Evolutionary conservation across 1,140 invertebrate genomes (phyloP).

Genomic region (Zaprionus vittiger): DNA sequence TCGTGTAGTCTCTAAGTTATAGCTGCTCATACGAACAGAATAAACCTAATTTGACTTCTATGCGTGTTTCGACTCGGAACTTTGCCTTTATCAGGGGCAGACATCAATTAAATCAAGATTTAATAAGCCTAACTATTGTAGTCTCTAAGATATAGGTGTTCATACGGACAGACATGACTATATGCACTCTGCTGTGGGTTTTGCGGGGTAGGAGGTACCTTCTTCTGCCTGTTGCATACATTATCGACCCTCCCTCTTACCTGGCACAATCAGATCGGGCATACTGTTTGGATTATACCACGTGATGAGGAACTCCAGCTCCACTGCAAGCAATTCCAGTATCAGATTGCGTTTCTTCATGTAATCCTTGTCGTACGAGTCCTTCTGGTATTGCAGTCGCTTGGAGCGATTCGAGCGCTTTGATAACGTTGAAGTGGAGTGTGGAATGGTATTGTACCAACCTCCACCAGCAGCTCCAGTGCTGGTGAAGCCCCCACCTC

Average conservation of each 20-base stretch:
- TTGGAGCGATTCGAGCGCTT: conserved; percentile 92
- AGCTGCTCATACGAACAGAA: not conserved
- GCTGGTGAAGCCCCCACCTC: not conserved
- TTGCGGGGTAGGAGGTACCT: too few species aligned
- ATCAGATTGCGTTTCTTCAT: conserved; percentile 97
- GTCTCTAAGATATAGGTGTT: not conserved
- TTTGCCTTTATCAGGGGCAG: too few species aligned
- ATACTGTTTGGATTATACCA: conserved; percentile 96
- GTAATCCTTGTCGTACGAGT: conserved; percentile 96
- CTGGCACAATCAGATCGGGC: conserved; percentile 89
- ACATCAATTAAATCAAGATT: too few species aligned
- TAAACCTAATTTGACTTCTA: too few species aligned
- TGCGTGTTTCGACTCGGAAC: too few species aligned
- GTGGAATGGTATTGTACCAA: conserved; percentile 95
- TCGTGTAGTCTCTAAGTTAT: not conserved
- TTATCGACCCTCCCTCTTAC: conserved; percentile 19
- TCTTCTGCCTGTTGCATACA: too few species aligned
- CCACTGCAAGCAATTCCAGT: conserved; percentile 94
- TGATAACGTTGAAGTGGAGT: conserved; percentile 89
- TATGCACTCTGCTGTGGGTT: too few species aligned
- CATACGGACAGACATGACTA: not conserved
- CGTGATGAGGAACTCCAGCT: conserved; percentile 96
- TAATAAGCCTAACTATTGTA: too few species aligned
- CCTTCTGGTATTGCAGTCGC: conserved; percentile 87
- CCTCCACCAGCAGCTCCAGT: conserved; percentile 83